Conservation (phyloP, 2,888 invertebrate species). For the Pseudococcus longispinus region DNA sequence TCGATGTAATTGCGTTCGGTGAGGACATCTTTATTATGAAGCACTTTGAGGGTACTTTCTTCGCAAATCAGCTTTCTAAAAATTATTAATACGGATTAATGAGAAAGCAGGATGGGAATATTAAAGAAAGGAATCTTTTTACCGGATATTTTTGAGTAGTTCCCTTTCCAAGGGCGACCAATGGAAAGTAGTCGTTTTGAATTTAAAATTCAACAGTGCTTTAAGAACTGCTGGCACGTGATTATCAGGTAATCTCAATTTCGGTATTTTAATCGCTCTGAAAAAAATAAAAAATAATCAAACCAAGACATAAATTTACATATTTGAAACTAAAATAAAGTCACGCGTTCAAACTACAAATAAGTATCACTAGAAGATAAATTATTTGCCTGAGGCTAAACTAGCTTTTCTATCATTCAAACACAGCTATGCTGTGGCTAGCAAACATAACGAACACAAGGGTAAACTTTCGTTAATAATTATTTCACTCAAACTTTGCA, state of each 20-base stretch:
- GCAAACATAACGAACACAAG: not conserved
- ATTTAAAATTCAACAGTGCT: not conserved
- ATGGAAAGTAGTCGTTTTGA: not conserved
- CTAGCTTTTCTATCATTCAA: not conserved
- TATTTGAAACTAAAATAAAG: not conserved
- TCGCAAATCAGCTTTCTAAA: constrained; percentile 42
- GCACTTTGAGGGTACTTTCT: not conserved
- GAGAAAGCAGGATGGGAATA: not conserved
- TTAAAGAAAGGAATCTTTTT: not conserved
- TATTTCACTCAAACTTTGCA: not conserved
- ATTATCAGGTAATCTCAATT: not conserved
- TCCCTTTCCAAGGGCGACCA: not conserved
- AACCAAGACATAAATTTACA: not conserved
- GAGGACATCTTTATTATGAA: constrained; percentile 36
- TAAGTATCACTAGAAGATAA: no score
- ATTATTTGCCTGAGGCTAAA: no score
- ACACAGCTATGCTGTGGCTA: not conserved
- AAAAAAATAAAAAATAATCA: not conserved
- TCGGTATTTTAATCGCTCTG: not conserved
- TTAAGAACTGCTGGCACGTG: not conserved
- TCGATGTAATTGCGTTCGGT: constrained; percentile 23
- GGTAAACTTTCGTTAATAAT: not conserved
- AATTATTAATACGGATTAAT: not conserved
- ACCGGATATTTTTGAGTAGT: not conserved
- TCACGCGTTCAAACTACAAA: not conserved